These are phyloP conservation scores for Synergus laeviventris DNA, from an alignment of 2,888 invertebrate genomes.

Conservation along the genomic window DNA sequence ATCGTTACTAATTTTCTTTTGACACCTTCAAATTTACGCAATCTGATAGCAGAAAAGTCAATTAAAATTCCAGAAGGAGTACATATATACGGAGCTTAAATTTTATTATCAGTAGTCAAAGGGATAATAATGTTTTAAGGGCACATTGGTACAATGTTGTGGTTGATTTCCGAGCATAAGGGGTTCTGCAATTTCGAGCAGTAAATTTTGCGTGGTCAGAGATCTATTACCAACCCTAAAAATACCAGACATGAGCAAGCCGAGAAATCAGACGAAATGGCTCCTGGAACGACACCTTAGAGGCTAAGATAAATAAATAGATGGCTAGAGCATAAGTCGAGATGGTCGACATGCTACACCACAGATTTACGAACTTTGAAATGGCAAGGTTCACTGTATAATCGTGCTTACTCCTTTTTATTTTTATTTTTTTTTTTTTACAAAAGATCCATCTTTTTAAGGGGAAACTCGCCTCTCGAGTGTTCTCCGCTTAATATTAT, in stretches of 20 bases:
- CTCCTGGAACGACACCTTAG: slow-evolving; percentile 55
- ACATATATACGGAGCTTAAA: neutral
- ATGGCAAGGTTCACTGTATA: slow-evolving; percentile 17
- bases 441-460: slow-evolving; percentile 16
- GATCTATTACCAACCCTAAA: slow-evolving; percentile 42
- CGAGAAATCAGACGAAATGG: slow-evolving; percentile 61
- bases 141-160: neutral
- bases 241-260: slow-evolving; percentile 49
- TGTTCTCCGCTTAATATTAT: neutral
- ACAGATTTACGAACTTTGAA: slow-evolving; percentile 35
- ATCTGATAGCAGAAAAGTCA: neutral
- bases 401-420: slow-evolving; percentile 18
- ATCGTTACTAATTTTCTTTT: slow-evolving; percentile 15
- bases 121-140: neutral
- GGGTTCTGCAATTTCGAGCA: slow-evolving; percentile 4
- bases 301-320: slow-evolving; percentile 53
- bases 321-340: slow-evolving; percentile 44
- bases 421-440: neutral
- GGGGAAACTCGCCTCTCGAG: neutral
- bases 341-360: slow-evolving; percentile 40
- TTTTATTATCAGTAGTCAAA: too few relatives aligned
- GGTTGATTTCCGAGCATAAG: neutral
- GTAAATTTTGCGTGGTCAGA: slow-evolving; percentile 38
- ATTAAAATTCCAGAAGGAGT: neutral
- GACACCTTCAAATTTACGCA: neutral